Conservation (phyloP, 2,113 vertebrate genomes). For the Empidonax alnorum region DNA sequence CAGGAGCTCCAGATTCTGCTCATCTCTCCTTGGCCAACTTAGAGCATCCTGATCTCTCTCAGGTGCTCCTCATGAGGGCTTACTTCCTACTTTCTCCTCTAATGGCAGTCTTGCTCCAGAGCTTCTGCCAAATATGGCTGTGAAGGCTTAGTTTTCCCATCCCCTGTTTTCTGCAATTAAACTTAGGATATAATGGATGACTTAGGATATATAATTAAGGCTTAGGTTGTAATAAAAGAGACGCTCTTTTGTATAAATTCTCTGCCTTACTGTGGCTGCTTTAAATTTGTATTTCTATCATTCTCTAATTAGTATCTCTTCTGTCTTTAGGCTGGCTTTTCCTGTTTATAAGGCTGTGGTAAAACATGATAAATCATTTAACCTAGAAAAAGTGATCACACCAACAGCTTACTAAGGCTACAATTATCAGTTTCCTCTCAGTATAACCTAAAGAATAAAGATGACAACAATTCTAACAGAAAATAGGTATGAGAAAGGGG, state of each 20-base stretch:
- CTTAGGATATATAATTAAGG: slow-evolving; percentile 44
- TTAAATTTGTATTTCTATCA: slow-evolving; percentile 59
- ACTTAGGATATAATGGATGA: slow-evolving; percentile 31
- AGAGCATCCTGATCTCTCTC: not conserved
- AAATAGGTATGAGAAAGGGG: not conserved
- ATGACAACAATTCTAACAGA: not conserved
- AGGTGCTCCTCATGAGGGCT: not conserved
- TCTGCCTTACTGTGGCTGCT: slow-evolving; percentile 16
- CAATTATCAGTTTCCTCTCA: not conserved
- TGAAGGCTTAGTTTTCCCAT: slow-evolving; percentile 27
- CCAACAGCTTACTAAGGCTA: not conserved
- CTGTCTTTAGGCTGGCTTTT: slow-evolving; percentile 60
- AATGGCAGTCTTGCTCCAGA: not conserved
- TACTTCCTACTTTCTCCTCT: slow-evolving; percentile 19
- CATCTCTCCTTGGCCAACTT: not conserved
- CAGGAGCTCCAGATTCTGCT: not conserved
- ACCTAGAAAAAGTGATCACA: not conserved
- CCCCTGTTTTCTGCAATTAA: slow-evolving; percentile 37
- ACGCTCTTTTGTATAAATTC: slow-evolving; percentile 46
- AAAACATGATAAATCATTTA: slow-evolving; percentile 33
- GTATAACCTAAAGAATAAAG: not conserved
- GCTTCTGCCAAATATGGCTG: not conserved
- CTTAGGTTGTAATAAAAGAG: slow-evolving; percentile 50
- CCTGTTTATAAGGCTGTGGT: slow-evolving; percentile 40
- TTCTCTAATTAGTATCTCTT: slow-evolving; percentile 57